Percentiles rank a stretch among this genome's conserved stretches.
Conservation (phyloP, 2,797 vertebrate species). For the Lagorchestes hirsutus region DNA sequence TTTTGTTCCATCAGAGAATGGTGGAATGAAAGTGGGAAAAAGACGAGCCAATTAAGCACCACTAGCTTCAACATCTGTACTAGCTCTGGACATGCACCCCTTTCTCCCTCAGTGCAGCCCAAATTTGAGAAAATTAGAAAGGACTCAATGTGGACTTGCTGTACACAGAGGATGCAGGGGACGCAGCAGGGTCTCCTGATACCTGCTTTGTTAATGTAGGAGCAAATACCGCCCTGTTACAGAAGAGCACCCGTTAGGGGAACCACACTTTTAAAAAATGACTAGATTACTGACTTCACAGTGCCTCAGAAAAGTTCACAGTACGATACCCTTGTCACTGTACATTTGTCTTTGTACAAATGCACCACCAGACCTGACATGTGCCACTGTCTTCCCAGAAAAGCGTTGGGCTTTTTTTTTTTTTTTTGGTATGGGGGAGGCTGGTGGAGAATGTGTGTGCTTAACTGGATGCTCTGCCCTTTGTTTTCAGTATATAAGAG, state of each 20-base stretch:
- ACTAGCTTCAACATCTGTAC: background rate
- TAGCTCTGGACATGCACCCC: background rate
- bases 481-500: background rate
- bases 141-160: background rate
- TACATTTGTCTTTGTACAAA: background rate
- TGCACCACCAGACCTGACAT: background rate
- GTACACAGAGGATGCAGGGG: background rate
- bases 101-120: background rate
- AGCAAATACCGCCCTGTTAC: background rate
- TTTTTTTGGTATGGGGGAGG: background rate
- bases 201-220: background rate
- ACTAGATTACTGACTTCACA: background rate
- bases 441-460: background rate
- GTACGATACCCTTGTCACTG: background rate
- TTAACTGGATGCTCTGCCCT: background rate
- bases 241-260: background rate
- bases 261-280: background rate
- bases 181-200: background rate
- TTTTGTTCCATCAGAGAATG: background rate
- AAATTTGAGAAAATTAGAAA: background rate
- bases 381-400: background rate
- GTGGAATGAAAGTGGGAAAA: background rate
- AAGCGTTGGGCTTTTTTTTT: background rate
- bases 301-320: constrained; percentile 10
- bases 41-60: background rate